Evolutionary conservation across 1,140 invertebrate species (phyloP), one percentile per base, ranked within the genome.

Genomic region (Macrobrachium rosenbergii): DNA sequence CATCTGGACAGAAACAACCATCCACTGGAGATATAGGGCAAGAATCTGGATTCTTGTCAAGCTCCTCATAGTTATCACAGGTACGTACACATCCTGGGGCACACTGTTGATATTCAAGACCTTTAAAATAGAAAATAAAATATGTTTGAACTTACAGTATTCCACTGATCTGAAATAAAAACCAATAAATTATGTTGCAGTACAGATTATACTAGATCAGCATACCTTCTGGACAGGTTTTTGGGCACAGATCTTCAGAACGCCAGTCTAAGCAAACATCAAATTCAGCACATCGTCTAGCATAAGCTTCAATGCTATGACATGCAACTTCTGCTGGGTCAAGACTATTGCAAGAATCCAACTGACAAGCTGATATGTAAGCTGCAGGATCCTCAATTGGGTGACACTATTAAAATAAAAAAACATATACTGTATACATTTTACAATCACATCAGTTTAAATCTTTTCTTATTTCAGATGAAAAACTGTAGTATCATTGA

Each of bases 1-100:
- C 94, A 69, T 93, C 90, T 3, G 95, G 95, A 93, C 97, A 98
- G 93, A 95, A 96, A 91, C 97, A 98, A 10, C 96, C 96, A 91
- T 97, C 96, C 45, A 91, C 45, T 93, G 92, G 82, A 93, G 92
- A 82, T 21, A 90, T 73, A 8, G 83, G 88, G 77, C 89, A 90
- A 11, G 90, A 62, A 19, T 90, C 80, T 14, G 88, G 88, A 93
- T 94, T 88, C 12, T 86, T 75, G 10, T 89, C 72, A 63, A 90
- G 69, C 37, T 75, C 58, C 37, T 90, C 87, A 62, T 81, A 85
- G 23, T 90, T 90, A 7, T 96, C 95, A 90, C 96, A 97, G 5
- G 95, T 96, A 77, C 94, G 92, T 52, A 94, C 93, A 91, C 96
- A 96, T 14, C 94, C 93, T 6, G 94, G 91, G 14, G 92, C 93